Conservation (phyloP, 1,140 invertebrate species). For the Drosophila funebris region DNA sequence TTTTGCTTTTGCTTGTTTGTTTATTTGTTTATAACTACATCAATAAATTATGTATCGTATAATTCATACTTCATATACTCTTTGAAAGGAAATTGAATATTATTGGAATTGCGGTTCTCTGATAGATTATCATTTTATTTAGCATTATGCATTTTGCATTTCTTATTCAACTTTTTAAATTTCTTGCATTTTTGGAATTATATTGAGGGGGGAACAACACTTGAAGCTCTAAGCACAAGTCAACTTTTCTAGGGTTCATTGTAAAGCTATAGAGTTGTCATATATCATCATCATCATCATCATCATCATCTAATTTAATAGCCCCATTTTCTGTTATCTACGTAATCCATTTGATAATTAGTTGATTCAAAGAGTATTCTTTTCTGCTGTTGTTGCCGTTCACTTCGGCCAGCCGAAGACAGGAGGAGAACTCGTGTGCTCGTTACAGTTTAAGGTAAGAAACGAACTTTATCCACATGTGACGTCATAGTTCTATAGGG, state of each 20-base stretch:
- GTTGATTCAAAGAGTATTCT: constrained; percentile 65
- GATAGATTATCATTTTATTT: not conserved
- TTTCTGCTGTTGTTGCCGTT: constrained; percentile 28
- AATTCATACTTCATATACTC: constrained; percentile 71
- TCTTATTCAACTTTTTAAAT: not conserved
- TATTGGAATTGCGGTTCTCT: constrained; percentile 37
- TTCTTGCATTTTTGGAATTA: constrained; percentile 15
- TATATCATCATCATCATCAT: not conserved
- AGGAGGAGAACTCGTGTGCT: constrained; percentile 15
- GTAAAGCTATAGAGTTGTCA: constrained; percentile 43
- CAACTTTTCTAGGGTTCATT: constrained; percentile 28
- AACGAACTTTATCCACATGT: not conserved
- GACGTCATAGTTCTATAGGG: constrained; percentile 7
- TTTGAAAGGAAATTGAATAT: constrained; percentile 68
- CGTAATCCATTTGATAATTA: constrained; percentile 29
- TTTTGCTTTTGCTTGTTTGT: constrained; percentile 39
- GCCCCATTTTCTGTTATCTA: constrained; percentile 30
- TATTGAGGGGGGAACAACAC: constrained; percentile 3
- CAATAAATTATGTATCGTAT: constrained; percentile 81
- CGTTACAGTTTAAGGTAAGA: constrained; percentile 28
- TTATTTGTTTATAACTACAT: constrained; percentile 81
- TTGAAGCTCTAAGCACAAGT: constrained; percentile 37
- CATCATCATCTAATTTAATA: constrained; percentile 16
- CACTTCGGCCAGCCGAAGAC: constrained; percentile 69
- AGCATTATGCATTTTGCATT: not conserved